Percentiles rank a stretch among this genome's conserved stretches.
phyloP scores from a whole-genome alignment of 2,888 invertebrate species.

The Sminthurinus aureus region DNA sequence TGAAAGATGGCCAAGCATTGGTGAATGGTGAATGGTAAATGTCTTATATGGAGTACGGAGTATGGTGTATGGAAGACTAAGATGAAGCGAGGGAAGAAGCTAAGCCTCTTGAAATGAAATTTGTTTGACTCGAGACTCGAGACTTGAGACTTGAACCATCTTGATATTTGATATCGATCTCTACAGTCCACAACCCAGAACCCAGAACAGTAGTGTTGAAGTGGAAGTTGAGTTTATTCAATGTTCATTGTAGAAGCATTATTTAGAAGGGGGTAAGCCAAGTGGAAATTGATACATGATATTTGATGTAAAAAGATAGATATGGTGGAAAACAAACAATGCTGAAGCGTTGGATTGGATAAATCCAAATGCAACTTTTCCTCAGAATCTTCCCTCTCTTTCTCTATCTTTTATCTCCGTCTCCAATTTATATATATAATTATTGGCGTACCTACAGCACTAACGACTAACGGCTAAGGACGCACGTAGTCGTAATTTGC shows the following conservation, averaged over 20 bases:
- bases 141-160: too few species aligned
- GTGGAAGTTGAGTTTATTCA: slow-evolving; percentile 32
- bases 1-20: too few species aligned
- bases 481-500: slow-evolving; percentile 33
- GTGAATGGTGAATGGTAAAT: too few species aligned
- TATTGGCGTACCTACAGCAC: slow-evolving; percentile 45
- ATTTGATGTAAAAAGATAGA: not conserved
- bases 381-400: not conserved
- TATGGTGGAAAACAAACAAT: slow-evolving; percentile 10
- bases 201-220: not conserved
- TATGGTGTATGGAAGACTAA: too few species aligned
- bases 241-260: slow-evolving; percentile 13
- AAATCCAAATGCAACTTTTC: not conserved
- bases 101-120: too few species aligned
- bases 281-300: slow-evolving; percentile 32
- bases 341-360: not conserved
- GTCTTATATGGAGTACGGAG: too few species aligned
- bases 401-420: too few species aligned
- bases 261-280: slow-evolving; percentile 25
- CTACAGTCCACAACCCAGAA: not conserved
- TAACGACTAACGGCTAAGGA: slow-evolving; percentile 20
- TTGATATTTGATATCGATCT: too few species aligned
- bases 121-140: too few species aligned
- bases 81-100: too few species aligned
- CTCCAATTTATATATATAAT: slow-evolving; percentile 24